Evolutionary conservation across 2,888 invertebrate genomes (phyloP).

Genomic region (Brassicogethes aeneus): DNA sequence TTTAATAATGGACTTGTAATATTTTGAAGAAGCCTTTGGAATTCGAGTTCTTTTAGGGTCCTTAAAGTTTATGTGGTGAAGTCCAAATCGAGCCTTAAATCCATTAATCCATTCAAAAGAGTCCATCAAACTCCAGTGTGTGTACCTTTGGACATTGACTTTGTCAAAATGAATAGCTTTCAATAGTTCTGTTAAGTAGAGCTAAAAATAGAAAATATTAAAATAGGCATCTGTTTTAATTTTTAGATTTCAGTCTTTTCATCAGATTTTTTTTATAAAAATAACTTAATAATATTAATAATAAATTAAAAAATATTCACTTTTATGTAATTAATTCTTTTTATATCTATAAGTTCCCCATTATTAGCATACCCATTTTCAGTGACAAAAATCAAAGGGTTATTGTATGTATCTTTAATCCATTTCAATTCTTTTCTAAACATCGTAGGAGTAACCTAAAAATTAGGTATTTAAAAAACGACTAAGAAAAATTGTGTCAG

Average conservation of each 20-base stretch:
- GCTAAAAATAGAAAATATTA: too few relatives aligned
- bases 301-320: too few relatives aligned
- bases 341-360: conserved; percentile 10
- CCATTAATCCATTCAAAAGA: conserved; percentile 41
- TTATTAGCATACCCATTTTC: conserved; percentile 48
- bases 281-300: too few relatives aligned
- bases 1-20: too few relatives aligned
- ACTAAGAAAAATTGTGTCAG: neutral
- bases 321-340: conserved; percentile 19
- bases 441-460: neutral
- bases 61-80: conserved; percentile 57
- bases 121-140: conserved; percentile 29
- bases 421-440: conserved; percentile 46
- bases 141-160: conserved; percentile 37
- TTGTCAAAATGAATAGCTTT: conserved; percentile 33
- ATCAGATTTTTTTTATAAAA: too few relatives aligned
- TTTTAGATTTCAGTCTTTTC: too few relatives aligned
- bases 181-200: conserved; percentile 42
- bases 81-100: conserved; percentile 49
- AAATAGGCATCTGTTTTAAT: too few relatives aligned
- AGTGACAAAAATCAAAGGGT: conserved; percentile 48
- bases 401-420: conserved; percentile 34
- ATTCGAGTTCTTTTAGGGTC: conserved; percentile 49
- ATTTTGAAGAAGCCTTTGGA: conserved; percentile 51
- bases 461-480: neutral